Base-by-base conservation (phyloP, 2,797 vertebrate species). In the Trematomus bernacchii region DNA sequence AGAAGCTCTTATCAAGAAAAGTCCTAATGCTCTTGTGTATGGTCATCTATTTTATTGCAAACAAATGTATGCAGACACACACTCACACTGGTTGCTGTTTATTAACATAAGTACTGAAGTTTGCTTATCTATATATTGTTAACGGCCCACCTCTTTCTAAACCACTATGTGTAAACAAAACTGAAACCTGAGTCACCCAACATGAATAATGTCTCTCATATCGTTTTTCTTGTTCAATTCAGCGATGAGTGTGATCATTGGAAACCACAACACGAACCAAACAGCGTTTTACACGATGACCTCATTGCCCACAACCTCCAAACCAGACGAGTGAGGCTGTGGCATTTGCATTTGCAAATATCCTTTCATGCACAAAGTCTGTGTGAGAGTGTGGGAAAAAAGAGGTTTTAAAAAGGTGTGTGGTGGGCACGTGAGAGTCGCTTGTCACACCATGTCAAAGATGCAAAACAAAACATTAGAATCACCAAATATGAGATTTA, bases 1-100 rank as follows among this genome's bases (percentile, higher is more conserved):
- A 37, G n/a, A 73, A 81, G 61, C 71, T 53, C 63, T 65, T 67
- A 67, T 69, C 51, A 48, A 54, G 51, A 63, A 53, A 66, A 67
- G 19, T 40, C 33, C 2, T 46, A 44, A 6, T 1, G 12, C 40
- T 66, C 16, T 30, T 4, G 44, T 75, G 68, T 78, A 40, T 40
- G 12, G 33, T 60, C 15, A 30, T 68, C 12, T 18, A 66, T 71
- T 37, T 71, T 33, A 67, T 15, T 42, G 18, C 19, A 52, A 54
- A 58, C 16, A 58, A 13, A 5, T 5, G 8, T 3, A n/a, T 2
- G 10, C 14, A 23, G n/a, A 11, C 42, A 46, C 37, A 33, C 48
- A 33, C 30, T 65, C 27, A 51, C 16, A 4, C 13, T 2, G 12
- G 8, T 30, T n/a, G 9, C 19, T 40, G 40, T 51, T 47, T 70